A percentile compares a stretch with the other conserved stretches of the same genome.
phyloP scores from a whole-genome alignment of 1,140 invertebrate genomes.

The Xylocopa sonorina region DNA sequence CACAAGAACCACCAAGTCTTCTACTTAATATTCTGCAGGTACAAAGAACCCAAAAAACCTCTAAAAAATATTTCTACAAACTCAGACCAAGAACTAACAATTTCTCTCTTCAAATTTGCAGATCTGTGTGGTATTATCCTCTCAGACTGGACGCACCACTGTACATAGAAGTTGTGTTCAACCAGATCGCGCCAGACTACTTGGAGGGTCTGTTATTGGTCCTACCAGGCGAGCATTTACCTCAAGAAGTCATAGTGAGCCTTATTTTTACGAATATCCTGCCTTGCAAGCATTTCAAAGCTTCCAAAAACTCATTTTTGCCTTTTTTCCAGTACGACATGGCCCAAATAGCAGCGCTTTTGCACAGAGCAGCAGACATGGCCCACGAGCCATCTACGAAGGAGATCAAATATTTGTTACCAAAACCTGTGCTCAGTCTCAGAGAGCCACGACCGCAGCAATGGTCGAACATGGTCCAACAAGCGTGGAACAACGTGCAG shows the following conservation, averaged over 20 bases:
- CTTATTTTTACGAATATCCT: too few relatives aligned
- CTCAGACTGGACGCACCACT: slow-evolving; percentile 93
- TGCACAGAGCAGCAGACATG: slow-evolving; percentile 95
- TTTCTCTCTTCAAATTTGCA: slow-evolving; percentile 58
- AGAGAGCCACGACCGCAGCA: slow-evolving; percentile 93
- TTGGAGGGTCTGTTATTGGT: slow-evolving; percentile 96
- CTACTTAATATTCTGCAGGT: slow-evolving; percentile 97
- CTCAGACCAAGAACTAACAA: too few relatives aligned
- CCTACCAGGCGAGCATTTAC: slow-evolving; percentile 89
- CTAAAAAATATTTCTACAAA: not conserved
- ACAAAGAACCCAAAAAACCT: not conserved
- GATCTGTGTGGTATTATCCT: slow-evolving; percentile 98
- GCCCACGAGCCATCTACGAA: slow-evolving; percentile 90
- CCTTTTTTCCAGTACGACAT: slow-evolving; percentile 89
- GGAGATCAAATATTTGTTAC: slow-evolving; percentile 95
- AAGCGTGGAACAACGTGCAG: slow-evolving; percentile 88
- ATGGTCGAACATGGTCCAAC: slow-evolving; percentile 94
- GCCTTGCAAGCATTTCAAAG: too few relatives aligned
- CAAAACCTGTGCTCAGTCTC: slow-evolving; percentile 93
- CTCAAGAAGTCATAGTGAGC: slow-evolving; percentile 90
- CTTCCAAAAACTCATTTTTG: not conserved
- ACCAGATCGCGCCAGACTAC: slow-evolving; percentile 98
- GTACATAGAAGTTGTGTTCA: slow-evolving; percentile 98
- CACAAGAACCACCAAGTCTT: slow-evolving; percentile 96
- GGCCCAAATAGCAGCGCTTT: slow-evolving; percentile 92